phyloP scores from a whole-genome alignment of 53 echinoderm and acorn worm genomes.

The Holothuria scabra region DNA sequence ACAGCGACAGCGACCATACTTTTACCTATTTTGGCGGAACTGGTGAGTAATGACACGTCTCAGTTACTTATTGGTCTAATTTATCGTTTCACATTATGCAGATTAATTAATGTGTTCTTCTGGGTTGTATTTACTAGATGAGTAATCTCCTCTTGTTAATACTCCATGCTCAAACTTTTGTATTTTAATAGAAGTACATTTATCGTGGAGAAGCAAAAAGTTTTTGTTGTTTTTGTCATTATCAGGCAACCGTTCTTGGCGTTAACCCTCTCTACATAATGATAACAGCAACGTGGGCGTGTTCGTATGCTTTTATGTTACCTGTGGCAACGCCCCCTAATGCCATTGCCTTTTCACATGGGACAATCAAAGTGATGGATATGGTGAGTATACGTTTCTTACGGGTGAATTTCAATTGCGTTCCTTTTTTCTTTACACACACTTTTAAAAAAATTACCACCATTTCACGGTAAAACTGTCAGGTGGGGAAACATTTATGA shows the following conservation, averaged over 20 bases:
- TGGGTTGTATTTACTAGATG: too few species aligned
- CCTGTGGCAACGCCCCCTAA: constrained; percentile 38
- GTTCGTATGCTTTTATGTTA: constrained; percentile 94
- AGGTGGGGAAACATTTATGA: too few species aligned
- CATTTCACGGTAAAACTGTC: too few species aligned
- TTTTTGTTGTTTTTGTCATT: background rate
- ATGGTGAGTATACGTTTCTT: constrained; percentile 71
- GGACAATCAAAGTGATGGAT: constrained; percentile 72
- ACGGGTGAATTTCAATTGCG: background rate
- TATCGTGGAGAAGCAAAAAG: too few species aligned
- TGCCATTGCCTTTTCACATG: constrained; percentile 87
- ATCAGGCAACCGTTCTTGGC: constrained; percentile 70
- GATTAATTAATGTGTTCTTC: too few species aligned
- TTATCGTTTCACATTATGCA: too few species aligned
- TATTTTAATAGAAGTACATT: too few species aligned
- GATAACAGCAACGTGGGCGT: constrained; percentile 79
- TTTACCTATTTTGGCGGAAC: constrained; percentile 81
- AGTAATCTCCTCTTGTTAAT: too few species aligned
- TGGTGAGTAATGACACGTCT: constrained; percentile 64
- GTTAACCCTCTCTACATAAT: constrained; percentile 78
- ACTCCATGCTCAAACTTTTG: too few species aligned
- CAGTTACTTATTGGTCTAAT: too few species aligned
- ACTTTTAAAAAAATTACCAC: too few species aligned
- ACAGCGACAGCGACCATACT: constrained; percentile 96
- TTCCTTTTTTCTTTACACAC: too few species aligned